Percentiles rank a stretch among this genome's conserved stretches.
Conservation (phyloP, 2,113 vertebrate genomes). For the Tragelaphus strepsiceros region DNA sequence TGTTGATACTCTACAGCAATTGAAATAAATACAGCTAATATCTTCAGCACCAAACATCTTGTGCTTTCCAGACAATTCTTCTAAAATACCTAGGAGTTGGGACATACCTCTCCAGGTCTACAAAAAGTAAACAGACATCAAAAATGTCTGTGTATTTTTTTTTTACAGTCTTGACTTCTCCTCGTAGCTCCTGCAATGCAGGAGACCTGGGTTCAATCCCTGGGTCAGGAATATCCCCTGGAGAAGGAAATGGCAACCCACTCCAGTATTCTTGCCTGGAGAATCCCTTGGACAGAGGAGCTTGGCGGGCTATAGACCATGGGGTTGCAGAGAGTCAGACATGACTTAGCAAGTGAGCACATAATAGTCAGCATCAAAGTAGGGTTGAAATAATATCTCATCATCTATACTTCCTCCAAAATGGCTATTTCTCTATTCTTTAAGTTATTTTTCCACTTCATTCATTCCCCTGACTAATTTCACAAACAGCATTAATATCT, state of each 20-base stretch:
- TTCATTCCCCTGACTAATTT: neutral
- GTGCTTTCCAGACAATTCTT: neutral
- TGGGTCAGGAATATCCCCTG: neutral
- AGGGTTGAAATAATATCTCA: neutral
- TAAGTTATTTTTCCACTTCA: neutral
- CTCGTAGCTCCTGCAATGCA: neutral
- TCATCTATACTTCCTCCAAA: neutral
- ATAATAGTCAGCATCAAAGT: neutral
- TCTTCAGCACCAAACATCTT: neutral
- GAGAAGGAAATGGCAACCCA: neutral
- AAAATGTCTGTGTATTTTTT: neutral
- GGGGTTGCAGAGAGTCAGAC: neutral
- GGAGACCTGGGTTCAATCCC: neutral
- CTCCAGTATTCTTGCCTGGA: neutral
- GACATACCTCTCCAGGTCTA: neutral
- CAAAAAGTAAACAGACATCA: neutral
- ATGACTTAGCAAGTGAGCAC: neutral
- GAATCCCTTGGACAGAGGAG: neutral
- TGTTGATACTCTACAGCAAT: neutral
- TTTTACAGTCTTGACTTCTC: neutral
- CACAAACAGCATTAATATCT: neutral
- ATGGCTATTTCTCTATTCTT: neutral
- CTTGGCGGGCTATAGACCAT: neutral
- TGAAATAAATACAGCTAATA: neutral
- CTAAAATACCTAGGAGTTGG: neutral